phyloP scores from a whole-genome alignment of 2,888 invertebrate genomes.

The Drosophila pegasa region DNA sequence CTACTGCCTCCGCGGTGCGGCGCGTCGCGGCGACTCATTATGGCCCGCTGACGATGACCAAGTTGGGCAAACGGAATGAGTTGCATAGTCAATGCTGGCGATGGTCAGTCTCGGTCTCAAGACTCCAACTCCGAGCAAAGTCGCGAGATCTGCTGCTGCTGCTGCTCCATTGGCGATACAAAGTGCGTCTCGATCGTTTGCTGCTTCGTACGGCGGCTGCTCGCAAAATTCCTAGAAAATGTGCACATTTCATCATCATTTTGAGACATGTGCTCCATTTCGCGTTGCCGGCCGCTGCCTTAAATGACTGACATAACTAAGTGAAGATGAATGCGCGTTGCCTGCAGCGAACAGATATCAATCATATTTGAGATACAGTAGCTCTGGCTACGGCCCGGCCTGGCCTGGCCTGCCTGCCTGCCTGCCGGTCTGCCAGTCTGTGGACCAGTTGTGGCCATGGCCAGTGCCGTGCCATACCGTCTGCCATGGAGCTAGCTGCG shows the following conservation, averaged over 20 bases:
- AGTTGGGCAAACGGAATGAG: constrained; percentile 79
- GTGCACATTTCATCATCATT: constrained; percentile 82
- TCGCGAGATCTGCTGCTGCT: constrained; percentile 15
- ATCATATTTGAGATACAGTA: constrained; percentile 79
- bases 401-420: too few species aligned
- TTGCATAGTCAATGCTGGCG: constrained; percentile 62
- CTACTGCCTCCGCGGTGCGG: constrained; percentile 8
- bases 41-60: constrained; percentile 76
- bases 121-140: constrained; percentile 10
- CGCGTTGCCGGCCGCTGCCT: constrained; percentile 64
- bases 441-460: constrained; percentile 65
- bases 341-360: constrained; percentile 78
- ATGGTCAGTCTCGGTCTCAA: constrained; percentile 34
- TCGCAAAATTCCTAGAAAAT: constrained; percentile 79
- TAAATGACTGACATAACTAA: constrained; percentile 81
- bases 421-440: constrained; percentile 11
- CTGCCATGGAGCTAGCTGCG: constrained; percentile 67
- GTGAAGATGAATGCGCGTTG: constrained; percentile 79
- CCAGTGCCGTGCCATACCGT: constrained; percentile 76
- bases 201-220: constrained; percentile 28
- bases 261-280: constrained; percentile 83
- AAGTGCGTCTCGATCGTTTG: constrained; percentile 65
- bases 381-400: constrained; percentile 20
- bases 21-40: constrained; percentile 74
- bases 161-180: constrained; percentile 48